These are phyloP conservation scores for Musca domestica DNA, from an alignment of 1,140 invertebrate species.

Conservation along the genomic window DNA sequence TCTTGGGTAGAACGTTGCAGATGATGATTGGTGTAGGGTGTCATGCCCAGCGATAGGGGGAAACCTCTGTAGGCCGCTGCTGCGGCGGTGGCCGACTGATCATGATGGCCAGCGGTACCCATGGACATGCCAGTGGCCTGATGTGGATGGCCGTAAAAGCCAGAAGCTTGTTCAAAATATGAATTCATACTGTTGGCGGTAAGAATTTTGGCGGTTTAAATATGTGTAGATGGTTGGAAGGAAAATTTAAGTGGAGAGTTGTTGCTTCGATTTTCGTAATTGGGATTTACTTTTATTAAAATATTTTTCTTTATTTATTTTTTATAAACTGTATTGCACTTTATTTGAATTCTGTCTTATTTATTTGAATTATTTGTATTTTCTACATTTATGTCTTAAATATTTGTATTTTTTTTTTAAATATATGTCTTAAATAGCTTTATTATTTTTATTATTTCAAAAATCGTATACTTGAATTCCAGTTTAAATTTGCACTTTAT, in stretches of 20 bases:
- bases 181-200: slow-evolving; percentile 77
- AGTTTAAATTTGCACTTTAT: slow-evolving; percentile 9
- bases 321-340: slow-evolving; percentile 14
- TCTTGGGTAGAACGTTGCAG: slow-evolving; percentile 78
- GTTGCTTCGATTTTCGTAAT: not conserved
- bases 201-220: slow-evolving; percentile 51
- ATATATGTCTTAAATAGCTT: slow-evolving; percentile 1
- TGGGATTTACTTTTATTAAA: not conserved
- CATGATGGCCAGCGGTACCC: slow-evolving; percentile 67
- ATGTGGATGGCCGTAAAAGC: slow-evolving; percentile 87
- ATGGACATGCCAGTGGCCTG: slow-evolving; percentile 62
- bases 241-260: no score
- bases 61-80: slow-evolving; percentile 75
- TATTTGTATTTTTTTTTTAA: slow-evolving; percentile 16
- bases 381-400: slow-evolving; percentile 7
- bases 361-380: slow-evolving; percentile 3
- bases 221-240: not conserved
- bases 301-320: slow-evolving; percentile 4
- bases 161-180: slow-evolving; percentile 86
- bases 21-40: slow-evolving; percentile 81
- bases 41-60: slow-evolving; percentile 80
- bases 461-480: slow-evolving; percentile 6
- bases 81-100: slow-evolving; percentile 63
- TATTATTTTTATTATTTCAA: slow-evolving; percentile 16
- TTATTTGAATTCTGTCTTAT: not conserved